Percentiles rank a stretch among this genome's conserved stretches.
phyloP scores from a whole-genome alignment of 1,140 invertebrate species.

The Caerostris darwini region DNA sequence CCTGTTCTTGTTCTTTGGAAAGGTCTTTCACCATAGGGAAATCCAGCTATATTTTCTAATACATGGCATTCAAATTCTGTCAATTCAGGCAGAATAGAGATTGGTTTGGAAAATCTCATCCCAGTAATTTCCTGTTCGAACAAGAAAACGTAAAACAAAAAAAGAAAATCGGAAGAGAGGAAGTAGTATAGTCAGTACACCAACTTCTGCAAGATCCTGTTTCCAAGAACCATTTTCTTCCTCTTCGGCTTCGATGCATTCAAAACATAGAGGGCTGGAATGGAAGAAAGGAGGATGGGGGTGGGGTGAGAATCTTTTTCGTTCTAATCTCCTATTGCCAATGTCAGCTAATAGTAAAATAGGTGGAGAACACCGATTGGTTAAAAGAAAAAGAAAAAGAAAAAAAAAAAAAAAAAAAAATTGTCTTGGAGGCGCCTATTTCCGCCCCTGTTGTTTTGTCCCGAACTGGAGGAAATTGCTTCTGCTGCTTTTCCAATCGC shows the following conservation, averaged over 20 bases:
- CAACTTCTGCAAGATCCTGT: neutral
- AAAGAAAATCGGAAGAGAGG: neutral
- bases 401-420: neutral
- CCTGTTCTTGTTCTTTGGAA: too few relatives aligned
- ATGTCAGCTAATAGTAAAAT: conserved; percentile 30
- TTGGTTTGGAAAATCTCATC: neutral
- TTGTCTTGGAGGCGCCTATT: conserved; percentile 12
- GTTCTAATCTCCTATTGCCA: conserved; percentile 17
- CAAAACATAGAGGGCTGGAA: neutral
- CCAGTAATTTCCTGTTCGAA: neutral
- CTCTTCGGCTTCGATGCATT: neutral
- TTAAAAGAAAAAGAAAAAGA: too few relatives aligned
- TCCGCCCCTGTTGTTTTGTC: conserved; percentile 45
- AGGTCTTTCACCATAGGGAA: too few relatives aligned
- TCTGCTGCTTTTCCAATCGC: neutral
- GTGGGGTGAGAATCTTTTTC: neutral
- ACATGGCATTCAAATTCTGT: too few relatives aligned
- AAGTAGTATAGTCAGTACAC: neutral
- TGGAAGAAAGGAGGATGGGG: neutral
- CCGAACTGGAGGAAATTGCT: conserved; percentile 46
- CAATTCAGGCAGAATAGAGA: too few relatives aligned
- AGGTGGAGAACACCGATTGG: neutral
- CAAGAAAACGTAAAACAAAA: neutral
- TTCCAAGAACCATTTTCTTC: conserved; percentile 16
- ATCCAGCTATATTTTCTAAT: too few relatives aligned